Evolutionary conservation across 2,888 invertebrate genomes (phyloP), one percentile per base, ranked within the genome.

Genomic region (Gastracanthus pulcherrimus): DNA sequence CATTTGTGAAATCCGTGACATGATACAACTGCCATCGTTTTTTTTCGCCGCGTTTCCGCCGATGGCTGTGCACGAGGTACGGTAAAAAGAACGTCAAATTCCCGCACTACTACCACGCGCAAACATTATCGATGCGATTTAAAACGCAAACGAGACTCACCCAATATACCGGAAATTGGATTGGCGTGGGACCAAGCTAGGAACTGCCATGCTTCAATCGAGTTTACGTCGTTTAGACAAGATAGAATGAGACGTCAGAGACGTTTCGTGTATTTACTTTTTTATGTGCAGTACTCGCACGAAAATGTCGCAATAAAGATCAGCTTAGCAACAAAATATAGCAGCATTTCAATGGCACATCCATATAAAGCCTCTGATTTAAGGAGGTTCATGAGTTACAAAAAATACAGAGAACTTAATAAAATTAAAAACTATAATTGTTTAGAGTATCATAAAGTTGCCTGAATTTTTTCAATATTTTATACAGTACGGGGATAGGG

Each of bases 91-190:
- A 51, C 36, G 62, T 77, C 71, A 67, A 76, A 62, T 74, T 29
- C 64, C 64, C 19, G 51, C 31, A 13, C 41, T 13, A 13, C 48
- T 23, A n/a, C n/a, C n/a, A 64, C 69, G 23, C 62, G 66, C 77
- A 79, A 83, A 83, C 82, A 82, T 85, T 83, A 84, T 84, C 82
- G 81, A 82, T 81, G 74, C 80, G 85, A 83, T 84, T 84, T 84
- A 82, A 84, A 84, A 78, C 60, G 70, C 79, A 55, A 81, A 82
- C 82, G 84, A 84, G 71, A 82, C 76, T 82, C 81, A 77, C 76
- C 72, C 83, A 78, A 83, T 84, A 84, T 80, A 70, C 70, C 70
- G 82, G 81, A 85, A 85, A 86, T 85, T 85, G 84, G 85, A 84
- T 85, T 86, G 85, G 85, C 84, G 72, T 75, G 45, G 70, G 60